Percentiles rank a stretch among this genome's conserved stretches.
phyloP scores from a whole-genome alignment of 2,888 invertebrate species.

The Phania funesta region DNA sequence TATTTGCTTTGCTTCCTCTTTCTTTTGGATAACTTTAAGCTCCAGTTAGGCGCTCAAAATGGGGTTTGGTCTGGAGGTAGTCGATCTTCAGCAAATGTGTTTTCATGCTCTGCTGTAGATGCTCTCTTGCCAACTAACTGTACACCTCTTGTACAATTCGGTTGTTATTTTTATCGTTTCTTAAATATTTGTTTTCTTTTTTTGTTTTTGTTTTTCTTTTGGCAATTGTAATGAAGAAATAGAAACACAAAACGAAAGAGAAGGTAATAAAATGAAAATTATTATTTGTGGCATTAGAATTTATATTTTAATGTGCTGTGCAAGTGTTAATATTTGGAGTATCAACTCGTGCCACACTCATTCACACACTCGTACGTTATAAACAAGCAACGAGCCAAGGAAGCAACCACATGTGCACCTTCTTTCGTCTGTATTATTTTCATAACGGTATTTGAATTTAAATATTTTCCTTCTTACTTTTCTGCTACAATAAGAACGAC shows the following conservation, averaged over 20 bases:
- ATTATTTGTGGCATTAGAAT: slow-evolving; percentile 58
- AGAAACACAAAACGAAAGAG: slow-evolving; percentile 11
- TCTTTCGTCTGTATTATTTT: slow-evolving; percentile 44
- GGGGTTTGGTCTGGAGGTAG: background rate
- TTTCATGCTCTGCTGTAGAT: no score
- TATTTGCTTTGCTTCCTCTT: background rate
- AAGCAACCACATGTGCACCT: slow-evolving; percentile 59
- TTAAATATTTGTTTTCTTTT: slow-evolving; percentile 54
- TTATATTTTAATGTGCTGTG: slow-evolving; percentile 54
- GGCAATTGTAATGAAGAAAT: slow-evolving; percentile 17
- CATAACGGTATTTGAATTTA: slow-evolving; percentile 65
- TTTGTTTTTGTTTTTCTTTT: slow-evolving; percentile 22
- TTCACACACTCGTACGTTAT: slow-evolving; percentile 7
- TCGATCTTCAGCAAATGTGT: slow-evolving; percentile 15
- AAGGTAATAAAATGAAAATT: slow-evolving; percentile 41
- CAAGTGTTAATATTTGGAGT: slow-evolving; percentile 49
- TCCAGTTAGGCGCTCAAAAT: background rate
- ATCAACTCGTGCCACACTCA: slow-evolving; percentile 41
- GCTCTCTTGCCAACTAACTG: slow-evolving; percentile 8
- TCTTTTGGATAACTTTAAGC: slow-evolving; percentile 15
- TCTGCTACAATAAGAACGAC: background rate
- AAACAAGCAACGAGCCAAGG: slow-evolving; percentile 21
- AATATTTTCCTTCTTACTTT: slow-evolving; percentile 36
- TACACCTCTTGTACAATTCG: slow-evolving; percentile 41
- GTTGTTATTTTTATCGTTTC: slow-evolving; percentile 63